Base-by-base conservation (phyloP, 2,888 invertebrate genomes). In the Heteropelma amictum region DNA sequence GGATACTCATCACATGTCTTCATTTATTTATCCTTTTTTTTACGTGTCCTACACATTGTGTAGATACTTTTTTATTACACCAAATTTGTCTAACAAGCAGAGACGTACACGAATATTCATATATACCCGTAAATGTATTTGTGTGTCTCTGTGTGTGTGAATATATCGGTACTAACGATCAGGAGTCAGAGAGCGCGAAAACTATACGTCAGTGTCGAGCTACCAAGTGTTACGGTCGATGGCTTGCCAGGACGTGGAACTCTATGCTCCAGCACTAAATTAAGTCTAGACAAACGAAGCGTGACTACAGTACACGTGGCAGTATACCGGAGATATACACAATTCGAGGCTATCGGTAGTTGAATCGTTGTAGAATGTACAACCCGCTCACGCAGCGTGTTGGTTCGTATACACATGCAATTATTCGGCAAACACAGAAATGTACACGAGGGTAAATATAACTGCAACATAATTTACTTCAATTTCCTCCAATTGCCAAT, bases 231-330 rank as follows among this genome's bases (percentile, higher is more conserved):
- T 60, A 72, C 72, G 72, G 38, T 72, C 67, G 67, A 67, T 67
- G 47, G 56, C 45, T 45, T 54, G 33, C 54, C 54, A 42, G 51
- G 53, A 38, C 4, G 26, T 33, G 61, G 26, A 26, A 35, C 54
- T 42, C 19, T 21, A 10, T 28, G 38, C 56, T 45, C 12, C 38
- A 67, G 72, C 67, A 72, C 67, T 72, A 67, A 67, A 72, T 72
- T 67, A 72, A 72, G 72, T 53, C 67, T 53, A 72, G 72, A 67
- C 72, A 67, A 72, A 72, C 67, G 72, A 67, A 56, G 67, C 72
- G 38, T 72, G 65, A 72, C 72, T 72, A 67, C 67, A 67, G 65
- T 67, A 61, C 72, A 67, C 67, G 72, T 54, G 53, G 53, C 65
- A 53, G 65, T 17, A 33, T 28, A 54, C 45, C 33, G 42, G 53